Evolutionary conservation across 2,797 vertebrate species (phyloP), one percentile per base, ranked within the genome.

Genomic region (Cirrhinus molitorella): DNA sequence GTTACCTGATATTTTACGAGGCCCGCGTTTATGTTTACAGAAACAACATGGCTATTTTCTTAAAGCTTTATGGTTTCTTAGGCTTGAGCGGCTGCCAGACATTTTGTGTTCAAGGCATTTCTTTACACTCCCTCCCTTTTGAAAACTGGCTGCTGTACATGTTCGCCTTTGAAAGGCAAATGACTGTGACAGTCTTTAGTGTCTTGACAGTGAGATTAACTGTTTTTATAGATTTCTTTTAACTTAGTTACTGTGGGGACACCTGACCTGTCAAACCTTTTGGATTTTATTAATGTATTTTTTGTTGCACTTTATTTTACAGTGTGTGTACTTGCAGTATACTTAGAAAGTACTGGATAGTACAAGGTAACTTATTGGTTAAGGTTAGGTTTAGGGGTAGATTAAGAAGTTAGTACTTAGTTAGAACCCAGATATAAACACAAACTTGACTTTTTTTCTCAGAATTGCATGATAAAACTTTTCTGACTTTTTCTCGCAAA

Each of bases 1-100:
- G 94, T 94, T 93, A 94, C 94, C 93, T 94, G 92, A 91, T 89
- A 89, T 92, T 94, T 94, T 93, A 94, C 79, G 59, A 85, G 91
- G 71, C 89, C 83, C 88, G 89, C 71, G 67, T 92, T 93, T 90
- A 89, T 93, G 92, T 95, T 94, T 92, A 92, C 88, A 90, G 92
- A 93, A 94, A 94, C 91, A 93, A 93, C 90, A 89, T 87, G 77
- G 87, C 90, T 89, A 83, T 93, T 90, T 92, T 91, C 89, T 88
- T 83, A 65, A 80, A 85, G 84, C 89, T 94, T 93, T 92, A 92
- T 91, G 88, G 85, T 87, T 81, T 93, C 90, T 89, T 21, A 13
- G 81, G 88, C 88, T 86, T 88, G 85, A 89, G 85, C 80, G 57
- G 76, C 84, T 90, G 88, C 93, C 93, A 93, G 88, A 89, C 88